Evolutionary conservation across 2,113 vertebrate genomes (phyloP).

Genomic region (Cranoglanis bouderius): DNA sequence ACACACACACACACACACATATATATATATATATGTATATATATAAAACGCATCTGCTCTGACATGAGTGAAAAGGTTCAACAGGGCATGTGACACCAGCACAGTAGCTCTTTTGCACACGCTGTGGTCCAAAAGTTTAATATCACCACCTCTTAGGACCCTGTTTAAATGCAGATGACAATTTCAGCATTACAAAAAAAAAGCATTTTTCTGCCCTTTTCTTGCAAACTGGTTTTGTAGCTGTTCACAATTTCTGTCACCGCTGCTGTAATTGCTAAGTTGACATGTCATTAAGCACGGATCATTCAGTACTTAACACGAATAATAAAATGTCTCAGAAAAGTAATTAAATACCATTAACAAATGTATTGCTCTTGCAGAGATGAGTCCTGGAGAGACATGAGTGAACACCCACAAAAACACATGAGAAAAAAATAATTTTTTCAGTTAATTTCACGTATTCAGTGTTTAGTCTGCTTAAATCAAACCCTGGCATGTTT

Average conservation of each 20-base stretch:
- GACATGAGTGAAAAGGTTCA: neutral
- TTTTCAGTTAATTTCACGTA: neutral
- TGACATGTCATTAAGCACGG: neutral
- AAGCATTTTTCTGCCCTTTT: neutral
- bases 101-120: neutral
- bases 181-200: no score
- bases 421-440: neutral
- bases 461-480: neutral
- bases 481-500: neutral
- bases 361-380: neutral
- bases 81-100: neutral
- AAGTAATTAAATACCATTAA: neutral
- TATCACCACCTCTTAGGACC: neutral
- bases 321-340: neutral
- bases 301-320: neutral
- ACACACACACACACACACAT: no score
- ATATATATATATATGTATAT: no score
- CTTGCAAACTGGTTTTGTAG: neutral
- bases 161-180: neutral
- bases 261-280: neutral
- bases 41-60: neutral
- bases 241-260: neutral
- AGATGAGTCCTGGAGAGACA: neutral
- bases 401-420: neutral
- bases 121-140: neutral